Base-by-base conservation (phyloP, 2,888 invertebrate species). In the Drosophila melanosoma region DNA sequence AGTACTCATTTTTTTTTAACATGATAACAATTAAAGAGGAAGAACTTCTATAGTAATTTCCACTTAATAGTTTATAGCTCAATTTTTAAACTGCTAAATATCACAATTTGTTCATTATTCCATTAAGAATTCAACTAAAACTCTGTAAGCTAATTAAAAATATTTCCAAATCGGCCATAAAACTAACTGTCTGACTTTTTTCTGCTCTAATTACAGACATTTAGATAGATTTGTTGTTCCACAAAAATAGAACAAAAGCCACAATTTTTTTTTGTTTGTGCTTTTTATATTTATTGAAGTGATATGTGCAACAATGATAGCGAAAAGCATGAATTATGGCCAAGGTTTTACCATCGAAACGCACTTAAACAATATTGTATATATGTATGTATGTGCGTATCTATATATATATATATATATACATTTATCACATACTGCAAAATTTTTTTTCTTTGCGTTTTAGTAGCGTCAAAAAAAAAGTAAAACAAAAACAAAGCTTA, bases 381-480 rank as follows among this genome's bases (percentile, higher is more conserved):
- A 20, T 64, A 48, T 45, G 45, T 64, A 48, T 45, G 45, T 40
- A 51, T 23, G 23, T 53, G 53, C 49, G 33, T 40, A 49, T 40
- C 40, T 64, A 29, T 3, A 4, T 23, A 17, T 38, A 6, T 10
- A 6, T 12, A 17, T 17, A 35, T 40, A 40, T 48, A 45, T 2
- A 45, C 15, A 45, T 45, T 45, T 45, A 69, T 74, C 71, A 77
- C 56, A 69, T 76, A 81, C 74, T 81, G 83, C 80, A 66, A 73
- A 69, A 69, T 79, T 69, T 35, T 71, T 63, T 66, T 65, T 63
- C 53, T 58, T 67, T 52, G 63, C 60, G 53, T 53, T 74, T 61
- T 32, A 74, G 59, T 64, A 74, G 57, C 64, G 76, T 67, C 6
- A 49, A 38, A 38, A 40, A 63, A 63, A 5, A 32, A 23, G 15